Percentiles rank a stretch among this genome's conserved stretches.
phyloP scores from a whole-genome alignment of 2,888 invertebrate species.

The Notodonta ziczac region DNA sequence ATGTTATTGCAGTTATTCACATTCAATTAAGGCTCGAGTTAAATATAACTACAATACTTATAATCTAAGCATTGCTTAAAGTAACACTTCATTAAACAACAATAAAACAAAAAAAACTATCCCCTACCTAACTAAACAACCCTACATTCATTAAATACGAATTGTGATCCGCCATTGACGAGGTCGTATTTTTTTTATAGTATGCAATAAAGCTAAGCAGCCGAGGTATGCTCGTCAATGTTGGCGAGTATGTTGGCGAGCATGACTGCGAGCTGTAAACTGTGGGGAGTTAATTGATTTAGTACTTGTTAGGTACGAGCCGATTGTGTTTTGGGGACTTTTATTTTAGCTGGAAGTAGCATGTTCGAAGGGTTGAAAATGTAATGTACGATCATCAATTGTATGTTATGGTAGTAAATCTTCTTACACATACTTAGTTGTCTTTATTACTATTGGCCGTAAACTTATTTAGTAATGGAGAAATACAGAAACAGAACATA shows the following conservation, averaged over 20 bases:
- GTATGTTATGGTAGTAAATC: too few relatives aligned
- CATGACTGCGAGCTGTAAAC: not conserved
- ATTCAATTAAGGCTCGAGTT: too few relatives aligned
- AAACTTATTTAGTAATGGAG: too few relatives aligned
- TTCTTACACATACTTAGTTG: too few relatives aligned
- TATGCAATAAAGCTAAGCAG: not conserved
- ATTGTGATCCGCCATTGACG: not conserved
- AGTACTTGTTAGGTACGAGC: not conserved
- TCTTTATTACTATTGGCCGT: too few relatives aligned
- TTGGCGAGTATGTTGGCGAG: not conserved
- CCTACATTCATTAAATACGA: constrained; percentile 1
- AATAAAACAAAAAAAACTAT: not conserved
- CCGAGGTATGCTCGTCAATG: not conserved
- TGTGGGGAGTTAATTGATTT: constrained; percentile 2
- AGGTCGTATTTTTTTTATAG: constrained; percentile 4
- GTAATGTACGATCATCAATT: not conserved
- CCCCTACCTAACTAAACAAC: constrained; percentile 1
- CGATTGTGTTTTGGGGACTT: constrained; percentile 1
- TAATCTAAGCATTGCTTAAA: not conserved
- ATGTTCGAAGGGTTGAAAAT: not conserved
- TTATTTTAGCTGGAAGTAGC: not conserved
- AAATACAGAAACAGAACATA: too few relatives aligned
- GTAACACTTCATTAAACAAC: not conserved
- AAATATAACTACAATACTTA: not conserved
- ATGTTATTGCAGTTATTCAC: too few relatives aligned